phyloP scores from a whole-genome alignment of 2,888 invertebrate species.

The Aethes cnicana region DNA sequence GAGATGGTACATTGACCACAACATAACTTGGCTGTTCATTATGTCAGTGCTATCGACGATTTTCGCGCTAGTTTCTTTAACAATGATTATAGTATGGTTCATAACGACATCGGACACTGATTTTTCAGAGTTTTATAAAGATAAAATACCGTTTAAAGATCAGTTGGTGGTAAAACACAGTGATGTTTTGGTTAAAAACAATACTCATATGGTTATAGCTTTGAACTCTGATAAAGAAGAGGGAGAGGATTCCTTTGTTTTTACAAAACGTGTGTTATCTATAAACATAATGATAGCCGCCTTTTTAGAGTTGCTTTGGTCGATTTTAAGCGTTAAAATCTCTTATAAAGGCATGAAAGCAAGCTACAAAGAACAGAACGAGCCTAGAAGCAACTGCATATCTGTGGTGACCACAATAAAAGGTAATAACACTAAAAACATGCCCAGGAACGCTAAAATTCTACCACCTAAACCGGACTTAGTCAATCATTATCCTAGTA shows the following conservation, averaged over 20 bases:
- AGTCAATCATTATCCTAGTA: constrained; percentile 78
- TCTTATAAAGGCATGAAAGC: constrained; percentile 84
- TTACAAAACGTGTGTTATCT: constrained; percentile 75
- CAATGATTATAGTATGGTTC: constrained; percentile 70
- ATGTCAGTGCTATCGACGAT: constrained; percentile 79
- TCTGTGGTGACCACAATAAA: constrained; percentile 81
- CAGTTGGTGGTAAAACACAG: constrained; percentile 62
- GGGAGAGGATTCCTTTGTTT: constrained; percentile 52
- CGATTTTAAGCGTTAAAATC: constrained; percentile 81
- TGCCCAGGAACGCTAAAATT: constrained; percentile 65
- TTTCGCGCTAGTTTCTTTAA: constrained; percentile 69
- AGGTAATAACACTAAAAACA: constrained; percentile 71
- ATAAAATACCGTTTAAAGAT: constrained; percentile 66
- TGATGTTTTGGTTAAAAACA: constrained; percentile 61
- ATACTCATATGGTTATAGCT: constrained; percentile 65
- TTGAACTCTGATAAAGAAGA: constrained; percentile 46
- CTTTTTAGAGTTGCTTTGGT: constrained; percentile 83
- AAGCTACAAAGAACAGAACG: constrained; percentile 79
- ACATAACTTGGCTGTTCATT: constrained; percentile 84
- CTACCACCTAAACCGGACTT: constrained; percentile 76
- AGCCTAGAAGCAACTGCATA: constrained; percentile 74
- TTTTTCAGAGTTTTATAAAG: constrained; percentile 67
- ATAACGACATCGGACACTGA: constrained; percentile 62
- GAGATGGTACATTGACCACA: constrained; percentile 85
- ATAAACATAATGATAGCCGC: constrained; percentile 84